These are phyloP conservation scores for Hemicentrotus pulcherrimus DNA, from an alignment of 35 echinoderm and acorn worm genomes.

Conservation along the genomic window DNA sequence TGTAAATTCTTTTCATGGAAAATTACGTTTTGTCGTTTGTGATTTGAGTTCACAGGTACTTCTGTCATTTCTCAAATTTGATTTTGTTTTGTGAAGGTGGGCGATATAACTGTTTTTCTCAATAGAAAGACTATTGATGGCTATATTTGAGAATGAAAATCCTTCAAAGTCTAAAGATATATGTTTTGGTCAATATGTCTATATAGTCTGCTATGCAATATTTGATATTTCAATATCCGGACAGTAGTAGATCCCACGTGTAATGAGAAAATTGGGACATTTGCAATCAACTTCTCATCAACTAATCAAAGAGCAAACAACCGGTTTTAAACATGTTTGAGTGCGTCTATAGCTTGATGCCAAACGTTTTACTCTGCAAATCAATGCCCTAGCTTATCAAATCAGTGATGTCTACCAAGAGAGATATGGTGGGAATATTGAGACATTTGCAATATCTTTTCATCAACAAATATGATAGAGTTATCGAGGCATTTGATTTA, in stretches of 20 bases:
- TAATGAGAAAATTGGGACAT: background rate
- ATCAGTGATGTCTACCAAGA: background rate
- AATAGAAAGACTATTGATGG: no score
- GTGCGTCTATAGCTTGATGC: background rate
- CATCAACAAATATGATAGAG: background rate
- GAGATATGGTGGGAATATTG: background rate
- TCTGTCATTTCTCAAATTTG: background rate
- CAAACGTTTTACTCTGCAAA: background rate
- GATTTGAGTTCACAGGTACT: background rate
- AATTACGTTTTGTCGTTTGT: background rate
- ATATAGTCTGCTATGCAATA: background rate
- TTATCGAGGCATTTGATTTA: background rate
- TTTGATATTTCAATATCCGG: background rate
- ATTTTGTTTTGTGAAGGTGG: background rate
- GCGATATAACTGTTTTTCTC: background rate
- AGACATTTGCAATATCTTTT: background rate
- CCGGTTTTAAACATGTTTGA: background rate
- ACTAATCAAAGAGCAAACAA: background rate
- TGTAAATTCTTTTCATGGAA: background rate
- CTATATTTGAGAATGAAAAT: background rate
- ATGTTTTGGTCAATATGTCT: background rate
- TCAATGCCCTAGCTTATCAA: background rate
- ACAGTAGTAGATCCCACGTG: background rate
- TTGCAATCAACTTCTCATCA: slow-evolving; percentile 13
- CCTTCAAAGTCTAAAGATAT: background rate